These are phyloP conservation scores for Mobula birostris DNA, from an alignment of 2,113 vertebrate species.

Conservation along the genomic window DNA sequence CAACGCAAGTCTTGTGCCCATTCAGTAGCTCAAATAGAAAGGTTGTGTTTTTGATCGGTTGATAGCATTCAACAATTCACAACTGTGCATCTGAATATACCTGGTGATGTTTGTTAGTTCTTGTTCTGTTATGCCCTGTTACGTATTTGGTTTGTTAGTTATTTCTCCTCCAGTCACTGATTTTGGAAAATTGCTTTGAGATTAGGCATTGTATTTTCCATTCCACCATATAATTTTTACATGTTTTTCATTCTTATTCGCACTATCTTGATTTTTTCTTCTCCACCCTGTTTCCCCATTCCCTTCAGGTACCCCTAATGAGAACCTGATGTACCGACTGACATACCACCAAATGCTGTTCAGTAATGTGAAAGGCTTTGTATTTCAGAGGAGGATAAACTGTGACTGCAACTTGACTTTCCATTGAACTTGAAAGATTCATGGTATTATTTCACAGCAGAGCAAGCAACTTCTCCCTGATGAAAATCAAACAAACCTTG, in stretches of 20 bases:
- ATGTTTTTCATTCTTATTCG: neutral
- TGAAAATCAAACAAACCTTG: too few species aligned
- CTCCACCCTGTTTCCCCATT: neutral
- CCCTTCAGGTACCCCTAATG: neutral
- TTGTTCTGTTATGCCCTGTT: neutral
- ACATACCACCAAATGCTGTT: neutral
- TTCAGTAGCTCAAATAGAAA: neutral
- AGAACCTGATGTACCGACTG: neutral
- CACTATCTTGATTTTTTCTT: neutral
- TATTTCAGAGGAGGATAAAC: neutral
- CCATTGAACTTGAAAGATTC: neutral
- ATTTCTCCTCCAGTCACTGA: neutral
- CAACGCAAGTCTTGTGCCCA: neutral
- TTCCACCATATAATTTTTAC: neutral
- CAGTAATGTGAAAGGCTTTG: neutral
- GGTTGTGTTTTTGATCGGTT: neutral
- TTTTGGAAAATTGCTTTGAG: neutral
- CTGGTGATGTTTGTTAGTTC: neutral
- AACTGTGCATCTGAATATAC: neutral
- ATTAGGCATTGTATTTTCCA: neutral
- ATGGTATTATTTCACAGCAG: neutral
- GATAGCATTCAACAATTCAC: neutral
- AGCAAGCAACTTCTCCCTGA: neutral
- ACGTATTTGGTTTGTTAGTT: neutral
- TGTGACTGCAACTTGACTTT: neutral